A percentile compares a stretch with the other conserved stretches of the same genome.
phyloP scores from a whole-genome alignment of 1,140 invertebrate species.

The Caenorhabditis tropicalis region DNA sequence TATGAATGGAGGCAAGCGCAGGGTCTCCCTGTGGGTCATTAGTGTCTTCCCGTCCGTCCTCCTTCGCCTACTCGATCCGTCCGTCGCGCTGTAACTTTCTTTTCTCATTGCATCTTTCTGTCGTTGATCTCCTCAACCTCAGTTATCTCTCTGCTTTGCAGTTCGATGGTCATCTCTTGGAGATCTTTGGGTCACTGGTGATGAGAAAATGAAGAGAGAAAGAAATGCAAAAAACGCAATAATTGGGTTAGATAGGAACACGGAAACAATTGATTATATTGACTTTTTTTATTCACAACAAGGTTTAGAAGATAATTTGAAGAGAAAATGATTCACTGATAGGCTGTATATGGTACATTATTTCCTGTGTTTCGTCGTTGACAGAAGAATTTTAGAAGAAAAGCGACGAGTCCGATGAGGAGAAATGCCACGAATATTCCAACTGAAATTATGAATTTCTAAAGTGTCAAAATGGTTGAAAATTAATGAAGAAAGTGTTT shows the following conservation, averaged over 20 bases:
- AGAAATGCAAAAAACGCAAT: not conserved
- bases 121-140: not conserved
- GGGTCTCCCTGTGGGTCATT: not conserved
- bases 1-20: not conserved
- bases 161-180: constrained; percentile 35
- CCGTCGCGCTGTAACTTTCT: constrained; percentile 42
- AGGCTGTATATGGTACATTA: not conserved
- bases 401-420: not conserved
- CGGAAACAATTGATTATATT: not conserved
- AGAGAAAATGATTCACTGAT: constrained; percentile 18
- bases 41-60: not conserved
- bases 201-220: not conserved
- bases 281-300: not conserved
- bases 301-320: not conserved
- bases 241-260: not conserved
- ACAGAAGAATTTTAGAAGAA: not conserved
- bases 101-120: not conserved
- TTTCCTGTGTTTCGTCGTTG: not conserved
- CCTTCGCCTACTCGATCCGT: constrained; percentile 8
- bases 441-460: not conserved
- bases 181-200: not conserved
- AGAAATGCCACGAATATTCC: constrained; percentile 9
- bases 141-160: not conserved
- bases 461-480: too few species aligned
- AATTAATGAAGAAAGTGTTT: too few species aligned